These are phyloP conservation scores for Trachelus tabidus DNA, from an alignment of 2,888 invertebrate species.

Conservation along the genomic window DNA sequence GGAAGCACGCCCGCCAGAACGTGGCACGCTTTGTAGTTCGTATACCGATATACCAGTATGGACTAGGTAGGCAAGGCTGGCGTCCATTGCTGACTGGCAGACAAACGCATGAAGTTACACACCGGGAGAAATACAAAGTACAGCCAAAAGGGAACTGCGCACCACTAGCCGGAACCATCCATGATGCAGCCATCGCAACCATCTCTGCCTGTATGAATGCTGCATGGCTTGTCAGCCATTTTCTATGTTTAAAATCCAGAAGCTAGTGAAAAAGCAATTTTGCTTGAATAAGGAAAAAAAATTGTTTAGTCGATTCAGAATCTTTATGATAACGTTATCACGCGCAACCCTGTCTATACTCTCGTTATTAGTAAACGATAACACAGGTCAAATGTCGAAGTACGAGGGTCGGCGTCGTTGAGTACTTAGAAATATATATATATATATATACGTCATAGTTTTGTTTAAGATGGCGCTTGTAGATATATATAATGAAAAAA, in stretches of 20 bases:
- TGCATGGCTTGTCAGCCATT: not conserved
- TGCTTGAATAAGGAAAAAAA: not conserved
- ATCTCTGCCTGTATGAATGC: slow-evolving; percentile 38
- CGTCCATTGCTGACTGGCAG: slow-evolving; percentile 33
- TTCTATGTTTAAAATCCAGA: not conserved
- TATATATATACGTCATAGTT: no score
- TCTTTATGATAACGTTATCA: not conserved
- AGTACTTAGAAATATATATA: not conserved
- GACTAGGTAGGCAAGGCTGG: slow-evolving; percentile 25
- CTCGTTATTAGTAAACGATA: not conserved
- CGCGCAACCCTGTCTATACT: not conserved
- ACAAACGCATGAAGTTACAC: slow-evolving; percentile 21
- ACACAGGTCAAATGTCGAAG: not conserved
- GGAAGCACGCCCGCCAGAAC: slow-evolving; percentile 65
- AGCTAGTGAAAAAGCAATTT: not conserved
- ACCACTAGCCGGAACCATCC: slow-evolving; percentile 65
- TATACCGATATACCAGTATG: slow-evolving; percentile 23
- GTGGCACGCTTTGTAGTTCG: slow-evolving; percentile 63
- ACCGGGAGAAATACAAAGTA: slow-evolving; percentile 32
- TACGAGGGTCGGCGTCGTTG: not conserved
- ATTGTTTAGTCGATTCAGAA: not conserved
- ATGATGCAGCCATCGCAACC: slow-evolving; percentile 61
- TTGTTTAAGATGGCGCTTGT: not conserved
- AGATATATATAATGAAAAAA: not conserved
- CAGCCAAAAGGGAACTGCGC: slow-evolving; percentile 61